Evolutionary conservation across 2,797 vertebrate species (phyloP), one percentile per base, ranked within the genome.

Genomic region (Sebastes minor): DNA sequence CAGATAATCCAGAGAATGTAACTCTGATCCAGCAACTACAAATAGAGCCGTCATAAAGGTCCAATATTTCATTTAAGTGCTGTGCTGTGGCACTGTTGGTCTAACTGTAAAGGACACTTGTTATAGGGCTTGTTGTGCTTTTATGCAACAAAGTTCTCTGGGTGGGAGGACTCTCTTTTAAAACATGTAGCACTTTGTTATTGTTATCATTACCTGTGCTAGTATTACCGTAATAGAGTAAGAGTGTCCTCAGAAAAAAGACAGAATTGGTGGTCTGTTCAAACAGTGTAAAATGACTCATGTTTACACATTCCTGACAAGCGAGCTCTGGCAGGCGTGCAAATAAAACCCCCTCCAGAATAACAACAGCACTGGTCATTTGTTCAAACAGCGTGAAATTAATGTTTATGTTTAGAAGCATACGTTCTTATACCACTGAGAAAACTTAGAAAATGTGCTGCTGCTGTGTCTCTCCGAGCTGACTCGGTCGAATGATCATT

Each of bases 141-240:
- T 84, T 74, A 78, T 80, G 63, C 71, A 73, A 60, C 62, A 35
- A 42, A 57, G 55, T 16, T 78, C 8, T 72, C 9, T 57, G 27
- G 9, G 33, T 60, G 28, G 60, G 27, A 78, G 28, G n/a, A 67
- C 8, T 27, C 13, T 33, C 8, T 52, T 46, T 71, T 60, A 42
- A 52, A 70, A 16, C 23, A 22, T 1, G 10, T 35, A 8, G 13
- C 23, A 3, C 16, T 7, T 60, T 59, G 25, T 30, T 60, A 5
- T 74, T 65, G 18, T 69, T 74, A 22, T 33, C 38, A n/a, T 55
- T 7, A 18, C 8, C 13, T 67, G 28, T 52, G 32, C 0, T 13
- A 53, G 27, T 23, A 4, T 27, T 16, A 7, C 5, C 4, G 4
- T 68, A 71, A 49, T 32, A 28, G 5, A 42, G 9, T 32, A 35